These are phyloP conservation scores for Brenthis daphne DNA, from an alignment of 2,888 invertebrate species.

Conservation along the genomic window DNA sequence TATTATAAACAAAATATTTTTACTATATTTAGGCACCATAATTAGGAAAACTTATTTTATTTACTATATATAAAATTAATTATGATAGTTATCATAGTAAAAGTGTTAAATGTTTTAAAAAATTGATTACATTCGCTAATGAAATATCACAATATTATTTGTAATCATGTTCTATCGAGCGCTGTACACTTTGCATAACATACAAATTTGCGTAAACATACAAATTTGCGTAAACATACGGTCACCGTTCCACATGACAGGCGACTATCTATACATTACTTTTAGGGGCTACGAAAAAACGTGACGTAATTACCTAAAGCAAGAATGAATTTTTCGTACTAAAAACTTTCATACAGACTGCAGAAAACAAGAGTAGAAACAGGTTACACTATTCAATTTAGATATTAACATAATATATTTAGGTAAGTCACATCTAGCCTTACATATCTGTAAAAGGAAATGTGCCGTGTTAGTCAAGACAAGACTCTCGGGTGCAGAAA, in stretches of 20 bases:
- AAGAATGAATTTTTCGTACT: slow-evolving; percentile 39
- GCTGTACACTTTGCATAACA: slow-evolving; percentile 30
- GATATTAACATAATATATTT: slow-evolving; percentile 53
- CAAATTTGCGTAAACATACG: slow-evolving; percentile 34
- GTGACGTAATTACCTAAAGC: not conserved
- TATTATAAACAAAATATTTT: too few relatives aligned
- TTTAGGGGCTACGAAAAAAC: slow-evolving; percentile 1
- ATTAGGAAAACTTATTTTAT: too few relatives aligned
- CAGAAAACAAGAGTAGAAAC: not conserved
- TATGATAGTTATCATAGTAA: too few relatives aligned
- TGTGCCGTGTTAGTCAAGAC: slow-evolving; percentile 36
- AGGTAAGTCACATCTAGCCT: slow-evolving; percentile 48
- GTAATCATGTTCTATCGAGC: slow-evolving; percentile 33
- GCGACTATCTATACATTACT: slow-evolving; percentile 17
- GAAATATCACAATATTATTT: slow-evolving; percentile 20
- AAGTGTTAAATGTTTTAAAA: too few relatives aligned
- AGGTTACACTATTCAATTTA: slow-evolving; percentile 16
- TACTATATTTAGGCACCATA: too few relatives aligned
- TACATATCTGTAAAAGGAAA: slow-evolving; percentile 52
- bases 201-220: slow-evolving; percentile 35
- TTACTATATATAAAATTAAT: too few relatives aligned
- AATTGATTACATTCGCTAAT: not conserved
- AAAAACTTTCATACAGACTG: slow-evolving; percentile 25
- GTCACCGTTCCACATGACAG: slow-evolving; percentile 29
- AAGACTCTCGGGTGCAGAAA: slow-evolving; percentile 37